phyloP scores from a whole-genome alignment of 2,113 vertebrate genomes.

The Sula dactylatra region DNA sequence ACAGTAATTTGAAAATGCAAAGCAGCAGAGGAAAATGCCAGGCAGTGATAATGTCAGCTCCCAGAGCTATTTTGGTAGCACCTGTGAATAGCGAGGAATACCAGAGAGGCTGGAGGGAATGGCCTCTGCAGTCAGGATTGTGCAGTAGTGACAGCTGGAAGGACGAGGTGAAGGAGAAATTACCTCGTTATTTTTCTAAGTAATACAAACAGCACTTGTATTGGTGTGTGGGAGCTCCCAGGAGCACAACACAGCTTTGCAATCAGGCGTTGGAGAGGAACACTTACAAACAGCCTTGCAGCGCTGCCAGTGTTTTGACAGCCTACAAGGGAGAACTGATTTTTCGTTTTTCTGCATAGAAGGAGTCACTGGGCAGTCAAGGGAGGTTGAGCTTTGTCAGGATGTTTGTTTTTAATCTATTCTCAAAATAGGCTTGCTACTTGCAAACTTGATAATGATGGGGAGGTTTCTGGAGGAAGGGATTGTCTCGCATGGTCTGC shows the following conservation, averaged over 20 bases:
- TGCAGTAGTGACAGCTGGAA: background rate
- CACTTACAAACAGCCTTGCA: background rate
- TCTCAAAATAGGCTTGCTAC: background rate
- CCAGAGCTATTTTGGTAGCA: background rate
- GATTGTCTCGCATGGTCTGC: background rate
- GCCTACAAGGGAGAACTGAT: background rate
- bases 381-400: background rate
- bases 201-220: background rate
- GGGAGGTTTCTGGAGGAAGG: background rate
- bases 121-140: background rate
- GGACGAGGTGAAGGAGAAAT: conserved; percentile 6
- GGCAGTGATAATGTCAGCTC: background rate
- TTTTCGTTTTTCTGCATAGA: background rate
- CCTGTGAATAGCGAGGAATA: background rate
- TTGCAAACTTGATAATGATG: background rate
- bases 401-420: background rate
- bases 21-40: background rate
- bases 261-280: background rate
- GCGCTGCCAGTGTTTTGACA: background rate
- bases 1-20: background rate
- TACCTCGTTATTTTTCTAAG: background rate
- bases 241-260: background rate
- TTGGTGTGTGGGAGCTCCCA: conserved; percentile 2
- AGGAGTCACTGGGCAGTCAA: background rate
- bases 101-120: background rate